Base-by-base conservation (phyloP, 2,797 vertebrate species). In the Merluccius polli region DNA sequence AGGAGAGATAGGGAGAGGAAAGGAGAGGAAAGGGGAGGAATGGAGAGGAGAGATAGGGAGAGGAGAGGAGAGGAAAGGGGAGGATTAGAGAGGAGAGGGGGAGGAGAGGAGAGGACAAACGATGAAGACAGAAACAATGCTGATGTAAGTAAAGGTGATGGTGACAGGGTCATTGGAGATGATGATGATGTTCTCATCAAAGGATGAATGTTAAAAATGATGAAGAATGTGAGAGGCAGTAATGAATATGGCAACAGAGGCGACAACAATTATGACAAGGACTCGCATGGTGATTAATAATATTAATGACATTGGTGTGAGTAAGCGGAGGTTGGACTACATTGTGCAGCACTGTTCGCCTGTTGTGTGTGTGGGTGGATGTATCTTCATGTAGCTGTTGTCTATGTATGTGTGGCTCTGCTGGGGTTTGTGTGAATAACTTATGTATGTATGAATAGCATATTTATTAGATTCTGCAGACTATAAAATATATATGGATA, bases 131-230 rank as follows among this genome's bases (percentile, higher is more conserved):
- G 24, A 65, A 65, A 65, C 59, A 65, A 65, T 65, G 59, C 59
- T 65, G 59, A 65, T 65, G 24, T 65, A 65, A 65, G 24, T 65
- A 65, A 65, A 36, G 71, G 15, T 72, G 71, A 44, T 72, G 27
- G 12, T 7, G 71, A 16, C 41, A 29, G 36, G n/a, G 71, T 29
- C 29, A 36, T 41, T 72, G 35, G 29, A 10, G 13, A 38, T 48
- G 71, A 65, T 27, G 59, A 65, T 65, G 59, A 65, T 27, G 10
- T 65, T 27, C 59, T 9, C 21, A 59, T 59, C 52, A 59, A 59
- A 16, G 52, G 52, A 65, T 27, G 27, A 27, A 65, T 65, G 59
- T 29, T 72, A 16, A 27, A 36, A 29, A 72, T 38, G n/a, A 72
- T 29, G 71, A 72, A 9, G 27, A 72, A 41, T 24, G 41, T 10